Percentiles rank a stretch among this genome's conserved stretches.
Evolutionary conservation across 2,888 invertebrate genomes (phyloP).

Genomic region (Heliconius charithonia): DNA sequence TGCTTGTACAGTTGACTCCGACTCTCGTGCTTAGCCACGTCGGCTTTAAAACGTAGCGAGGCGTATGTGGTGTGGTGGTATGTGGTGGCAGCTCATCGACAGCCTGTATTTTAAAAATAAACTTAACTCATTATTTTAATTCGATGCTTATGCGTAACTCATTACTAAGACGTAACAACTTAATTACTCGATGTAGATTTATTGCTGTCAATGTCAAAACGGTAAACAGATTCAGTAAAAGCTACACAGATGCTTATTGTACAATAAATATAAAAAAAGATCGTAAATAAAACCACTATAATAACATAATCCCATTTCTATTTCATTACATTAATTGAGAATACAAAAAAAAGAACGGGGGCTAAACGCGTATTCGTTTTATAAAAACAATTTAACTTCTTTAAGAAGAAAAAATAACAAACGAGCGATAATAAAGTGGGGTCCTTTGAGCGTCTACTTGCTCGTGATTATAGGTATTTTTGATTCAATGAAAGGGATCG

Average conservation of each 20-base stretch:
- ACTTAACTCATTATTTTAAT: background rate
- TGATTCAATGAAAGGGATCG: slow-evolving; percentile 73
- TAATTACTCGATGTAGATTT: background rate
- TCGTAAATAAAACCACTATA: slow-evolving; percentile 16
- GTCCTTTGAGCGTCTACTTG: slow-evolving; percentile 65
- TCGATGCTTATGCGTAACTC: background rate
- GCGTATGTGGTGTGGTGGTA: slow-evolving; percentile 48
- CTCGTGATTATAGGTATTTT: slow-evolving; percentile 69
- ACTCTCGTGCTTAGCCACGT: slow-evolving; percentile 77
- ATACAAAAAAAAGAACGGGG: slow-evolving; percentile 12
- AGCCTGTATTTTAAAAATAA: background rate
- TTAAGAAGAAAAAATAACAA: slow-evolving; percentile 50
- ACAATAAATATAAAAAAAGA: slow-evolving; percentile 2
- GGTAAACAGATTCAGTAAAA: background rate
- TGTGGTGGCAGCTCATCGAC: slow-evolving; percentile 50
- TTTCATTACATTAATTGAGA: slow-evolving; percentile 26
- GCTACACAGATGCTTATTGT: slow-evolving; percentile 6
- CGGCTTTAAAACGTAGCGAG: slow-evolving; percentile 71
- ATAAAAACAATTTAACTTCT: slow-evolving; percentile 43
- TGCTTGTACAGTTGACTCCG: slow-evolving; percentile 73
- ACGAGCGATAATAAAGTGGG: slow-evolving; percentile 53
- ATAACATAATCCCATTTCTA: slow-evolving; percentile 26
- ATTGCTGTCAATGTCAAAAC: background rate
- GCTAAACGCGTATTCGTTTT: slow-evolving; percentile 28
- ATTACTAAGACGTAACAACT: background rate